A percentile compares a stretch with the other conserved stretches of the same genome.
phyloP scores from a whole-genome alignment of 2,888 invertebrate genomes.

The Cheilosia variabilis region DNA sequence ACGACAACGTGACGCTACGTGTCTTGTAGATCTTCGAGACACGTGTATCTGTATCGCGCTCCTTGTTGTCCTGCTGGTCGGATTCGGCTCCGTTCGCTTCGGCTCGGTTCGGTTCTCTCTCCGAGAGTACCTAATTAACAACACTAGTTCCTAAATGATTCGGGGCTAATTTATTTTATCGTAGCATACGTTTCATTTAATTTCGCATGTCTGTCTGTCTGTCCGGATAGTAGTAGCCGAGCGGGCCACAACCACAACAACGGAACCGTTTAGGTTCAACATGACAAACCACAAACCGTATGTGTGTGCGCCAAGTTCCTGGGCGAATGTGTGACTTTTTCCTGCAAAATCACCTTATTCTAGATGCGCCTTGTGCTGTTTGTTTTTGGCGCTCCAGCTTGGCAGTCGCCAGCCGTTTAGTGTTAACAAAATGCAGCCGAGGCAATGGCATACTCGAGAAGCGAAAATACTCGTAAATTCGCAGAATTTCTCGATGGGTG shows the following conservation, averaged over 20 bases:
- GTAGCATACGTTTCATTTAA: slow-evolving; percentile 74
- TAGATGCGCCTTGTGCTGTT: slow-evolving; percentile 32
- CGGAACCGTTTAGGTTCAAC: slow-evolving; percentile 60
- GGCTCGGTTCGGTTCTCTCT: slow-evolving; percentile 2
- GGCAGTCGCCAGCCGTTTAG: slow-evolving; percentile 55
- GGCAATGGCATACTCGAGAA: slow-evolving; percentile 51
- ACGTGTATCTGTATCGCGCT: slow-evolving; percentile 70
- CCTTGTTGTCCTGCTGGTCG: slow-evolving; percentile 48
- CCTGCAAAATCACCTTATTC: slow-evolving; percentile 55
- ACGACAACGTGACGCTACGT: slow-evolving; percentile 57
- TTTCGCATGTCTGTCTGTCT: slow-evolving; percentile 71
- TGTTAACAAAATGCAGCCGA: slow-evolving; percentile 70
- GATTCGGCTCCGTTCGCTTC: too few species aligned
- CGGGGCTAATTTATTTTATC: slow-evolving; percentile 78
- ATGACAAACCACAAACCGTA: slow-evolving; percentile 16
- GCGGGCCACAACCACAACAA: slow-evolving; percentile 14
- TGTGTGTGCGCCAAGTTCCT: slow-evolving; percentile 21
- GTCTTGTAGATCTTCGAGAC: slow-evolving; percentile 64
- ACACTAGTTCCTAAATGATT: slow-evolving; percentile 77
- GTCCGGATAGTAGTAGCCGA: slow-evolving; percentile 21
- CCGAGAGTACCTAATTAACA: slow-evolving; percentile 75
- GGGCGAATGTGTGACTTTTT: slow-evolving; percentile 65
- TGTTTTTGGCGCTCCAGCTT: slow-evolving; percentile 58
- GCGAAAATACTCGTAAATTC: slow-evolving; percentile 71
- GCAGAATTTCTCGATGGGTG: slow-evolving; percentile 69